Evolutionary conservation across 2,113 vertebrate species (phyloP).

Genomic region (Sebastes fasciatus): DNA sequence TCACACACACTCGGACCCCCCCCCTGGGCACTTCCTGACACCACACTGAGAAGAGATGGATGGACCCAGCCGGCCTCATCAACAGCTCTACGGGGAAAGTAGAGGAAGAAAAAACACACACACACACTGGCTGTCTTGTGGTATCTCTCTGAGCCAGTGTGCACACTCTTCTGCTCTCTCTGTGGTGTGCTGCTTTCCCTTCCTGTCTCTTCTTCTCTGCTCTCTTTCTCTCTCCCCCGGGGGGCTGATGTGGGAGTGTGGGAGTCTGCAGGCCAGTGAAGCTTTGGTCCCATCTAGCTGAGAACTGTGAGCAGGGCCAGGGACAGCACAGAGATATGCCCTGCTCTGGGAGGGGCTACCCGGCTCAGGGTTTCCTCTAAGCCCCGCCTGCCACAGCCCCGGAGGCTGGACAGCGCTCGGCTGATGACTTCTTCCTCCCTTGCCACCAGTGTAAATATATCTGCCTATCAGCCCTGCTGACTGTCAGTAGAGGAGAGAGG

Average conservation of each 20-base stretch:
- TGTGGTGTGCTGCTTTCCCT: slow-evolving; percentile 1
- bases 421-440: slow-evolving; percentile 73
- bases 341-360: slow-evolving; percentile 81
- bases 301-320: slow-evolving; percentile 85
- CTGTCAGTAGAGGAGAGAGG: slow-evolving; percentile 58
- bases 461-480: slow-evolving; percentile 73
- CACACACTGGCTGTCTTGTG: not conserved
- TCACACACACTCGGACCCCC: slow-evolving; percentile 57
- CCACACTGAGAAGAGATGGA: slow-evolving; percentile 64
- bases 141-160: slow-evolving; percentile 14
- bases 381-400: slow-evolving; percentile 81
- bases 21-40: slow-evolving; percentile 74
- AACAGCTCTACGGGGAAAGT: slow-evolving; percentile 43
- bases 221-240: slow-evolving; percentile 48
- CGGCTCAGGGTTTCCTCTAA: slow-evolving; percentile 75
- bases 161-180: slow-evolving; percentile 28
- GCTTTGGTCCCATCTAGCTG: slow-evolving; percentile 89
- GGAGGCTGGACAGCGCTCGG: slow-evolving; percentile 66
- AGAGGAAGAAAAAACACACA: not conserved
- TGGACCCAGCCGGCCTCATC: slow-evolving; percentile 66
- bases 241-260: slow-evolving; percentile 62
- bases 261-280: slow-evolving; percentile 59
- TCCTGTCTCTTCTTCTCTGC: slow-evolving; percentile 40
- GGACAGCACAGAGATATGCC: slow-evolving; percentile 85
- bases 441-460: slow-evolving; percentile 78